Base-by-base conservation (phyloP, 92 coral and sea anemone genomes). In the Epizoanthus scotinus region DNA sequence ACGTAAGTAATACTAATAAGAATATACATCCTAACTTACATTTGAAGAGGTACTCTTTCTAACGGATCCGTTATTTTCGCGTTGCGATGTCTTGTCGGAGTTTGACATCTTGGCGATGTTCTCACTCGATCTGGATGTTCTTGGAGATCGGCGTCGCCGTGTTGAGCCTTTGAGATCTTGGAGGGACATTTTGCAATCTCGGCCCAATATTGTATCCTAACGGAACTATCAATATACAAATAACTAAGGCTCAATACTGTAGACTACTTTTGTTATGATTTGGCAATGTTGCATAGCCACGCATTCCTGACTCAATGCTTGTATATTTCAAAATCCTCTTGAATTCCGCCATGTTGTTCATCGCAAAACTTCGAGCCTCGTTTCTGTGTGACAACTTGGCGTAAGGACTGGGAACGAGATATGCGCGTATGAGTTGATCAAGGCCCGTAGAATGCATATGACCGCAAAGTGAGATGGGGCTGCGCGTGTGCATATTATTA, bases 131-230 rank as follows among this genome's bases (percentile, higher is more conserved):
- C 61, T 75, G 38, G 81, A 75, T 6, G 81, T 58, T 58, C 81
- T 36, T 31, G 81, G 81, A 12, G 81, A 75, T 31, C 81, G 81
- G 59, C 81, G 81, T 75, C 67, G 63, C 5, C 81, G 81, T 54
- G 68, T 53, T 0, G 79, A 73, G 29, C 22, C 81, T 38, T 68
- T 57, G 56, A 75, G 10, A 59, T 75, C 81, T 58, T 75, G 81
- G 29, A 59, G 21, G 20, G 81, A 75, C 81, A 75, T 75, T 17
- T 53, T 59, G n/a, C n/a, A n/a, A n/a, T 0, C 52, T 44, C 9
- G 52, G 52, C 15, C 52, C 52, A 44, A 44, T 44, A 44, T 56
- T 56, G 3, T 17, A 52, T 54, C 10, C 54, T 1, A n/a, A 57
- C 34, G 13, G 5, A 38, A 59, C 6, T 21, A n/a, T 12, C 54